phyloP scores from a whole-genome alignment of 2,113 vertebrate species.

The Colaptes auratus region DNA sequence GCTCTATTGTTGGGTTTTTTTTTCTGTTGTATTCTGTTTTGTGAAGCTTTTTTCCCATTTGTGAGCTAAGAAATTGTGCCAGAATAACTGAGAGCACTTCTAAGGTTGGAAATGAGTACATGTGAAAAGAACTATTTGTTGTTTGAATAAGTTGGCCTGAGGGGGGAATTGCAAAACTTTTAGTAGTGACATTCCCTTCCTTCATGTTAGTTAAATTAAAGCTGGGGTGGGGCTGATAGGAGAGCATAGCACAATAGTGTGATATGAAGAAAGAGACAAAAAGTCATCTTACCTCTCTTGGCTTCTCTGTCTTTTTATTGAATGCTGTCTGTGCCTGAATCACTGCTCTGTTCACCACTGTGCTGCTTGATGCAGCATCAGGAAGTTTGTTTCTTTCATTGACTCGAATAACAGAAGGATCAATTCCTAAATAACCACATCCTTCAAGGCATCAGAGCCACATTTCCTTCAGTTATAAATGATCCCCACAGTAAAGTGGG shows the following conservation, averaged over 20 bases:
- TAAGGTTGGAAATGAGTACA: constrained; percentile 2
- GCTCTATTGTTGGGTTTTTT: not conserved
- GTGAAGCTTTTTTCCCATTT: not conserved
- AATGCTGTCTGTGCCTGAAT: not conserved
- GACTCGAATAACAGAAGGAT: not conserved
- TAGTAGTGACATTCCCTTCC: constrained; percentile 18
- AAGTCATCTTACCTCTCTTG: not conserved
- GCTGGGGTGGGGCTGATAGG: not conserved
- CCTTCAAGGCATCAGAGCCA: not conserved
- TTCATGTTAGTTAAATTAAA: constrained; percentile 41
- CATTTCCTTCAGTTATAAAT: not conserved
- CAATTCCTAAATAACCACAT: not conserved
- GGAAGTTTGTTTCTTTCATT: not conserved
- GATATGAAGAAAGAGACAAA: not conserved
- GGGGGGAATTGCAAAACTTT: constrained; percentile 41
- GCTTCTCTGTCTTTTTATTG: not conserved
- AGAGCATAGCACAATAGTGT: not conserved
- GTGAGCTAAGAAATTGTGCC: not conserved
- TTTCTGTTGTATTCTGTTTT: not conserved
- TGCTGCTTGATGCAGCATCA: not conserved
- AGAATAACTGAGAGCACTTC: not conserved
- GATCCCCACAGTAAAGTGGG: not conserved
- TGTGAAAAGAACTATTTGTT: not conserved
- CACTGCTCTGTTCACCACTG: not conserved
- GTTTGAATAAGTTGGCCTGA: constrained; percentile 36